Evolutionary conservation across 2,113 vertebrate genomes (phyloP).

Genomic region (Oxyruncus cristatus): DNA sequence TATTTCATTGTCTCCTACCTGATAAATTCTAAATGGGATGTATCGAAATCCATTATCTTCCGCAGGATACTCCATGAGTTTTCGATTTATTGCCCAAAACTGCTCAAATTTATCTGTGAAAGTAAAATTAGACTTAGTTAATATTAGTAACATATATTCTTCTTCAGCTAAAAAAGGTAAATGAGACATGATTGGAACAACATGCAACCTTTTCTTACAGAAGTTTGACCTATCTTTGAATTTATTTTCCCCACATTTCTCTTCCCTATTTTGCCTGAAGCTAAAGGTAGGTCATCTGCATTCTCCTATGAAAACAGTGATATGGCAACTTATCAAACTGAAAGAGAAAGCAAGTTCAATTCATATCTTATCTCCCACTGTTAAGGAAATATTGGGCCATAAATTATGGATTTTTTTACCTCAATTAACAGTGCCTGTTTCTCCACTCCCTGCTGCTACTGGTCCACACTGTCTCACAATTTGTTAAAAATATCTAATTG

Average conservation of each 20-base stretch:
- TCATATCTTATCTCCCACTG: background rate
- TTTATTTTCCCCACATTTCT: background rate
- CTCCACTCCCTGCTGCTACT: background rate
- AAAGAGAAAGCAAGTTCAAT: constrained; percentile 28
- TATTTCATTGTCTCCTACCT: constrained; percentile 75
- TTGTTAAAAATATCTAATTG: background rate
- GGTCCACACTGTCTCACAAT: background rate
- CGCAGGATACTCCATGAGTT: constrained; percentile 94
- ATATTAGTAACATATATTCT: background rate
- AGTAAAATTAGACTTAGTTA: constrained; percentile 60
- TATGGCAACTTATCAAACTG: background rate
- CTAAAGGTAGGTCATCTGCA: background rate
- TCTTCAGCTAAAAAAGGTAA: background rate
- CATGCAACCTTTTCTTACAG: background rate
- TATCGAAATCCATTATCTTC: constrained; percentile 96
- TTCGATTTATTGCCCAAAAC: constrained; percentile 99
- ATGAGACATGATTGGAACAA: background rate
- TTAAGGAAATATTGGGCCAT: background rate
- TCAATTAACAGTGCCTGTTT: background rate
- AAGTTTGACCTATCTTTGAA: background rate
- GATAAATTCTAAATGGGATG: constrained; percentile 98
- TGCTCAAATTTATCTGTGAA: constrained; percentile 96
- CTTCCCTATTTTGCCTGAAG: background rate
- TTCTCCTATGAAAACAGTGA: background rate
- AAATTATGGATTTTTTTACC: background rate